Base-by-base conservation (phyloP, 2,888 invertebrate species). In the Alcis repandata region DNA sequence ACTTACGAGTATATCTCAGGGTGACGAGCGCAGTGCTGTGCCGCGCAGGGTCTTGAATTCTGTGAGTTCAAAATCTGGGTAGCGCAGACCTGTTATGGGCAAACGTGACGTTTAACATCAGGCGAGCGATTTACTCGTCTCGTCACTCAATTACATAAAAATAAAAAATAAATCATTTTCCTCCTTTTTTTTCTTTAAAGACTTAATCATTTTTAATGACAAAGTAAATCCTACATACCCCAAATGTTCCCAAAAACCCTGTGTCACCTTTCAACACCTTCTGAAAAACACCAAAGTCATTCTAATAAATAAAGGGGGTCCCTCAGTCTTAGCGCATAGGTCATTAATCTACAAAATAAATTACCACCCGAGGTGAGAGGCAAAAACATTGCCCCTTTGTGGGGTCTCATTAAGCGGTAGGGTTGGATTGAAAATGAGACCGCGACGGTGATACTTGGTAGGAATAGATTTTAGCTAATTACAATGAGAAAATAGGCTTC, bases 261-360 rank as follows among this genome's bases (percentile, higher is more conserved):
- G 40, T 41, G 49, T 41, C 49, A 59, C 49, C 59, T 49, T 32
- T 20, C 40, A 41, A 19, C 48, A 32, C 48, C 32, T 49, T 46
- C 20, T 40, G 0, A 10, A 49, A 59, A 48, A 38, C 41, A 49
- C 49, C 10, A 43, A 43, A 49, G 48, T 59, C 59, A 59, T n/a
- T 56, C 33, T 36, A 45, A 56, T 56, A 54, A 54, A 54, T 54
- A 45, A 51, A 20, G 45, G 19, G 19, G 10, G 33, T 56, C 19
- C 13, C 45, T 36, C 53, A 27, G 27, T 27, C 45, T 45, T 45
- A 20, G 43, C 45, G 58, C 59, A 36, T 65, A 43, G 43, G 58
- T 54, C 53, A 69, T 69, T 64, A 62, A 69, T 69, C 69, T 67
- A 62, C 59, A 43, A 58, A 64, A 69, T 64, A 69, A 62, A 69